Evolutionary conservation across 2,888 invertebrate species (phyloP).

Genomic region (Coleophora deauratella): DNA sequence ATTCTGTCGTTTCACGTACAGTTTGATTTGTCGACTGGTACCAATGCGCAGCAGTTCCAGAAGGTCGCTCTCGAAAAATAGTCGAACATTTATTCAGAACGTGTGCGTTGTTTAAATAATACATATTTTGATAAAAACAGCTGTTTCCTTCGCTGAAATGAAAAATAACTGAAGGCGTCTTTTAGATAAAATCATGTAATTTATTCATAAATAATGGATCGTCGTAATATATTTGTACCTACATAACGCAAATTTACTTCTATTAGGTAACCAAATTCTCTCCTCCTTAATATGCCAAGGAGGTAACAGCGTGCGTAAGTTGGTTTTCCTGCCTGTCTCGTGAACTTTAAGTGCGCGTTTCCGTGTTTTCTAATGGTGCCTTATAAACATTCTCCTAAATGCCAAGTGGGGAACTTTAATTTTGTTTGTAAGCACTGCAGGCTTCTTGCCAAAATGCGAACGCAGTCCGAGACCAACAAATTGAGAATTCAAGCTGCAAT

Average conservation of each 20-base stretch:
- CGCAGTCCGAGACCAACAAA: constrained; percentile 30
- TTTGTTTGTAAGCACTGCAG: constrained; percentile 37
- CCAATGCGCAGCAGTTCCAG: neutral
- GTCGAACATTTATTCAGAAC: no score
- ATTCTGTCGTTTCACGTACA: constrained; percentile 33
- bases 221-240: no score
- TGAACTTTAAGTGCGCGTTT: constrained; percentile 8
- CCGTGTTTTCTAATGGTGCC: constrained; percentile 23
- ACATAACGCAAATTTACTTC: no score
- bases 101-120: neutral
- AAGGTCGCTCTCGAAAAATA: no score
- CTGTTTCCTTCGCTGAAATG: neutral
- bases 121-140: constrained; percentile 6
- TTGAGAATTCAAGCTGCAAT: constrained; percentile 17
- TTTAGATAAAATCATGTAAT: no score
- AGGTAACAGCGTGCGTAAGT: constrained; percentile 4
- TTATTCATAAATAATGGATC: no score
- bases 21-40: constrained; percentile 18
- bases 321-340: no score
- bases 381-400: constrained; percentile 38
- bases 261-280: no score
- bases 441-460: constrained; percentile 42
- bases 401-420: constrained; percentile 37
- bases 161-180: neutral
- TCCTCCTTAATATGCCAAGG: no score